Evolutionary conservation across 2,888 invertebrate species (phyloP), one percentile per base, ranked within the genome.

Genomic region (Lycia hirtaria): DNA sequence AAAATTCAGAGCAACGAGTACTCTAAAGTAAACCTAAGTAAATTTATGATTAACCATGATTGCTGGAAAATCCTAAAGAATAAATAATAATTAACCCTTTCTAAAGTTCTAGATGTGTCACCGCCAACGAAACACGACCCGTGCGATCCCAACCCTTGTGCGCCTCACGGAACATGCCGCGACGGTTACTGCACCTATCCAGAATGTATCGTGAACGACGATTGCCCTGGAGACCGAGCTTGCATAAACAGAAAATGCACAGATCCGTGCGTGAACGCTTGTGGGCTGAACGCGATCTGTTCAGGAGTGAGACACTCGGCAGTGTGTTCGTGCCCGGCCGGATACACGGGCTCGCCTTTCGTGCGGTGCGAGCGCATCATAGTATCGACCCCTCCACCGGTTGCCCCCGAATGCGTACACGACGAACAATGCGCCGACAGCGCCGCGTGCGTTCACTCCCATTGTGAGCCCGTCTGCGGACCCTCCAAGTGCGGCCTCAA

Each of bases 181-280:
- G 93, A 93, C 52, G 94, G 94, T 15, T 88, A 92, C 58, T 95
- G 95, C 71, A 92, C 93, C 5, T 97, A 97, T 81, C 97, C 97
- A 0, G 98, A 98, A 83, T 98, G 98, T 81, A 93, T 97, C 5
- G 95, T 96, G 62, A 97, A 98, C 76, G 95, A 96, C 59, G 97
- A 98, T 67, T 98, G 98, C 81, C 93, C 96, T 0, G 93, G 96
- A 64, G 95, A 97, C 73, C 94, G 95, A 62, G 94, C 96, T 0
- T 98, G 97, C 77, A 95, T 96, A 71, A 94, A 94, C 56, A 96
- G 96, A 73, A 96, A 96, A 84, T 98, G 98, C 75, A 90, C 94
- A 60, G 96, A 98, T 84, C 97, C 97, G 37, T 97, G 97, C 77
- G 92, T 94, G 19, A 95, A 95, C 68, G 94, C 96, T 17, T 98